Conservation (phyloP, 1,140 invertebrate genomes). For the Aradophagus sp. region DNA sequence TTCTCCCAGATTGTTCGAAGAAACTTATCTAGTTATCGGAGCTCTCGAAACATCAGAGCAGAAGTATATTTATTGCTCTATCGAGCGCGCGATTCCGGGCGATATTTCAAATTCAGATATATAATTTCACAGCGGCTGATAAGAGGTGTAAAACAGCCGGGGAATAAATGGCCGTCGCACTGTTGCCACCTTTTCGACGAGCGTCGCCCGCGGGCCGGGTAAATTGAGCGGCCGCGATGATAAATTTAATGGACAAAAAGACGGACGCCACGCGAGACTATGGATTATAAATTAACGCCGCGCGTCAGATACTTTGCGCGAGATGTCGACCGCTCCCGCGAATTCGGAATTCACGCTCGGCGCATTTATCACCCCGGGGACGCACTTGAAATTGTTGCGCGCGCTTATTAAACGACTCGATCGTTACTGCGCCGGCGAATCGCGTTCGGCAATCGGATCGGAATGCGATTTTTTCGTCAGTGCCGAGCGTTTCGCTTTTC, state of each 20-base stretch:
- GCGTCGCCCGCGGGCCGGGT: no score
- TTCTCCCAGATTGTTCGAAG: slow-evolving; percentile 55
- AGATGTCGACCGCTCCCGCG: slow-evolving; percentile 34
- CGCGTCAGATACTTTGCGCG: slow-evolving; percentile 21
- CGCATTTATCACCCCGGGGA: slow-evolving; percentile 34
- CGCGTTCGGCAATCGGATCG: no score
- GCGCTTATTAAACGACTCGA: slow-evolving; percentile 22
- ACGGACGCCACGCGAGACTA: slow-evolving; percentile 6
- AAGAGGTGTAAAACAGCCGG: slow-evolving; percentile 31
- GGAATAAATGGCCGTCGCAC: slow-evolving; percentile 23
- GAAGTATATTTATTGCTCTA: slow-evolving; percentile 52
- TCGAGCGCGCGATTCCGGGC: slow-evolving; percentile 40
- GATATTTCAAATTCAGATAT: slow-evolving; percentile 55
- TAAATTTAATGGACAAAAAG: slow-evolving; percentile 26
- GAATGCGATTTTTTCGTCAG: no score
- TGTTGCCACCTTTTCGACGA: slow-evolving; percentile 4
- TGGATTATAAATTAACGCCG: slow-evolving; percentile 43
- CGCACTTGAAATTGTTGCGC: slow-evolving; percentile 31
- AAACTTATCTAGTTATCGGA: slow-evolving; percentile 57
- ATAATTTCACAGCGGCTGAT: slow-evolving; percentile 47
- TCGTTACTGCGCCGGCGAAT: no score
- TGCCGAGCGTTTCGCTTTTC: no score
- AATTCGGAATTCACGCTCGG: slow-evolving; percentile 19
- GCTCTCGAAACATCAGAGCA: slow-evolving; percentile 44
- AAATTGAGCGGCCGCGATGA: slow-evolving; percentile 28